A percentile compares a stretch with the other conserved stretches of the same genome.
Conservation (phyloP, 2,797 vertebrate genomes). For the Clarias fuscus region DNA sequence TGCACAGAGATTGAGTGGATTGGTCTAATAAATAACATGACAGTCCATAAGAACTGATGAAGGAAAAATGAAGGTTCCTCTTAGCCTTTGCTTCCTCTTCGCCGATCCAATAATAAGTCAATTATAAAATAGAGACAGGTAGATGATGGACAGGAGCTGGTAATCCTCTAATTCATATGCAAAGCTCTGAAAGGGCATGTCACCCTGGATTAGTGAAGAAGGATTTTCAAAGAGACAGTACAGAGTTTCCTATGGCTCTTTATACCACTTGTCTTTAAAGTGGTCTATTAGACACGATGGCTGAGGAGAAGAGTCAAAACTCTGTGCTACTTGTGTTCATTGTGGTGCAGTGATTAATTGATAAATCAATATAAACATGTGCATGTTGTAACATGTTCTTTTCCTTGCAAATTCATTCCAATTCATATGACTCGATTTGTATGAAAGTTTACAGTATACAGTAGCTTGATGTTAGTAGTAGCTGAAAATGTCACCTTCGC, state of each 20-base stretch:
- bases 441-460: not conserved
- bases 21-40: constrained; percentile 61
- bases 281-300: not conserved
- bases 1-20: constrained; percentile 30
- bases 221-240: constrained; percentile 28
- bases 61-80: constrained; percentile 49
- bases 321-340: not conserved
- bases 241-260: constrained; percentile 12
- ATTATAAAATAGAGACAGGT: constrained; percentile 78
- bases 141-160: constrained; percentile 62
- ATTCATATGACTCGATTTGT: not conserved
- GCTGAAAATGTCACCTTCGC: not conserved
- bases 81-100: constrained; percentile 56
- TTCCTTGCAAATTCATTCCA: not conserved
- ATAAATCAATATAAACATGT: not conserved
- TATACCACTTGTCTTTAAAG: constrained; percentile 25
- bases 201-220: constrained; percentile 55
- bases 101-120: constrained; percentile 68
- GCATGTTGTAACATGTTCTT: not conserved
- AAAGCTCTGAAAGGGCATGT: constrained; percentile 63
- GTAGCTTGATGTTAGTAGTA: not conserved
- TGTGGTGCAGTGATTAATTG: not conserved
- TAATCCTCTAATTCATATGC: constrained; percentile 70
- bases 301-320: not conserved
- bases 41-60: constrained; percentile 63